Base-by-base conservation (phyloP, 2,797 vertebrate genomes). In the Darevskia mixta region DNA sequence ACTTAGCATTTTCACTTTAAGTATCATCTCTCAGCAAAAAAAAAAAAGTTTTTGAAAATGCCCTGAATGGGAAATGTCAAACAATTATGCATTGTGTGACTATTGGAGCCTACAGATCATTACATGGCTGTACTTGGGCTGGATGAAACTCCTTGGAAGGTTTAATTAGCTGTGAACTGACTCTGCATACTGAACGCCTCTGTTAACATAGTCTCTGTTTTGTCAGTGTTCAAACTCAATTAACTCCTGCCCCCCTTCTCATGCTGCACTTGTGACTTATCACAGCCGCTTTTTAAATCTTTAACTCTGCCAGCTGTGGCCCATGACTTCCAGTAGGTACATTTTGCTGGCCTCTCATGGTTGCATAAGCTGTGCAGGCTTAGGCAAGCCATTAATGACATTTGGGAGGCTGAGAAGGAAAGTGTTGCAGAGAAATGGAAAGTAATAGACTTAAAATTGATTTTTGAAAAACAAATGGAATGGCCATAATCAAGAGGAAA, bases 131-230 rank as follows among this genome's bases (percentile, higher is more conserved):
- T 95, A 86, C 82, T 84, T 87, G 32, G 79, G 75, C 35, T 67
- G 86, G 88, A 93, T 55, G 91, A 93, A 71, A 20, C 85, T 93
- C 90, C 88, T 90, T 87, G 93, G 91, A 94, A 95, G 91, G 90
- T 95, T 94, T 95, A 93, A 95, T 94, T 95, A 93, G 89, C 85
- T 82, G 83, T n/a, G 88, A 94, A 93, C 89, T 82, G 90, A 90
- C 89, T 95, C 90, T 90, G 78, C 83, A 89, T 91, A 94, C 84
- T 73, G 88, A 94, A 92, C 32, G 55, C 61, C 49, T 93, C 85
- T 75, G 79, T 92, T 93, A 95, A 92, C 90, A 89, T 43, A 45
- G 90, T 76, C 81, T 93, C 93, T 94, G 76, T 91, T 94, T 91
- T 89, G 45, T 84, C 15, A 0, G 83, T 58, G 41, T 93, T 94